Conservation (phyloP, 2,888 invertebrate genomes). For the Euzophera pinguis region DNA sequence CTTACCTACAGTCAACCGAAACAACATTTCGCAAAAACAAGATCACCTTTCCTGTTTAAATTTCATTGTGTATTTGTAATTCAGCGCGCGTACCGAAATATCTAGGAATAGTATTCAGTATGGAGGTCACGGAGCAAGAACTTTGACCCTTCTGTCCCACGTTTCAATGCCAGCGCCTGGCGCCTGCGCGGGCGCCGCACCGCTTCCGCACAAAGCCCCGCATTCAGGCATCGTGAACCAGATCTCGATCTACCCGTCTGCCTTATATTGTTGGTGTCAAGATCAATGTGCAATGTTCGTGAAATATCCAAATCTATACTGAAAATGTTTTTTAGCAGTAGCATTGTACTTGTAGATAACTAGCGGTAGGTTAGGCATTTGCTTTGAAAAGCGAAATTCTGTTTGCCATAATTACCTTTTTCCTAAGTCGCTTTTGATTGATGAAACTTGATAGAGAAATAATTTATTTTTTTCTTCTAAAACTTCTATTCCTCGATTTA, state of each 20-base stretch:
- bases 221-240: slow-evolving; percentile 51
- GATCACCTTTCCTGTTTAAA: slow-evolving; percentile 10
- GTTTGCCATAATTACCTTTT: no score
- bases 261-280: slow-evolving; percentile 41
- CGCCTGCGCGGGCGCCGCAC: slow-evolving; percentile 53
- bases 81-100: slow-evolving; percentile 22
- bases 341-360: no score
- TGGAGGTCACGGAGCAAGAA: slow-evolving; percentile 59
- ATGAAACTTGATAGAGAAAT: no score
- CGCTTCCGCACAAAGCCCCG: slow-evolving; percentile 44
- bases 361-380: no score
- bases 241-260: slow-evolving; percentile 38
- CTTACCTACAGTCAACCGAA: no score
- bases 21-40: slow-evolving; percentile 9
- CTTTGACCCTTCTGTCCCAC: slow-evolving; percentile 58
- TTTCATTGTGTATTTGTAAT: background rate
- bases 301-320: no score
- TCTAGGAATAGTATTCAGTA: slow-evolving; percentile 35
- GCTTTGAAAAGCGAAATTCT: no score
- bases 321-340: no score
- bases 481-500: no score
- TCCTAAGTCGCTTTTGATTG: no score
- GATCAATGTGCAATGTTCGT: slow-evolving; percentile 41
- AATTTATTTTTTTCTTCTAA: no score
- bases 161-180: slow-evolving; percentile 58